These are phyloP conservation scores for Pteromalus puparum DNA, from an alignment of 1,140 invertebrate genomes.

Conservation along the genomic window DNA sequence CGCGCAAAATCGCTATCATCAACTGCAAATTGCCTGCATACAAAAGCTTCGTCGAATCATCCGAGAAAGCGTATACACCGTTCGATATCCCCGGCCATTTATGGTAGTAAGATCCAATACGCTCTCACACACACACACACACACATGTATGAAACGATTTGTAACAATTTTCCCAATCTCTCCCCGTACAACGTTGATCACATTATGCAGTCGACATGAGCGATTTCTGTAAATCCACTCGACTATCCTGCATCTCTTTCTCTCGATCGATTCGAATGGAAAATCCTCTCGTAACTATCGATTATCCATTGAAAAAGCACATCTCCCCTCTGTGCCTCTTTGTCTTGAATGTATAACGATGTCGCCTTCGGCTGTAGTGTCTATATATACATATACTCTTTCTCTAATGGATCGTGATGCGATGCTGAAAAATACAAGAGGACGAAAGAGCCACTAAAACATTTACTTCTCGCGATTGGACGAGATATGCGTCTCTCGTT, in stretches of 20 bases:
- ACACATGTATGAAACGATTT: neutral
- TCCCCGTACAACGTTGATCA: neutral
- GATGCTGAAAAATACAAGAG: neutral
- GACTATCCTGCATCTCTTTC: neutral
- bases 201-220: neutral
- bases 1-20: neutral
- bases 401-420: conserved; percentile 22
- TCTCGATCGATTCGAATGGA: neutral
- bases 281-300: neutral
- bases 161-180: conserved; percentile 10
- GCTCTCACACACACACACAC: too few species aligned
- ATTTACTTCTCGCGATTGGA: conserved; percentile 16
- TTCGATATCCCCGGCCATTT: neutral
- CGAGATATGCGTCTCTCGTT: neutral
- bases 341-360: conserved; percentile 14
- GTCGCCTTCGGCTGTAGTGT: neutral
- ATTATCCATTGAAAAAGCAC: conserved; percentile 24
- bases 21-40: neutral
- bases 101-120: neutral
- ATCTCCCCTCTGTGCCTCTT: neutral
- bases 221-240: neutral
- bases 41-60: neutral
- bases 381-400: neutral
- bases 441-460: conserved; percentile 17
- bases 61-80: neutral